phyloP scores from a whole-genome alignment of 2,113 vertebrate species.

The Pheucticus melanocephalus region DNA sequence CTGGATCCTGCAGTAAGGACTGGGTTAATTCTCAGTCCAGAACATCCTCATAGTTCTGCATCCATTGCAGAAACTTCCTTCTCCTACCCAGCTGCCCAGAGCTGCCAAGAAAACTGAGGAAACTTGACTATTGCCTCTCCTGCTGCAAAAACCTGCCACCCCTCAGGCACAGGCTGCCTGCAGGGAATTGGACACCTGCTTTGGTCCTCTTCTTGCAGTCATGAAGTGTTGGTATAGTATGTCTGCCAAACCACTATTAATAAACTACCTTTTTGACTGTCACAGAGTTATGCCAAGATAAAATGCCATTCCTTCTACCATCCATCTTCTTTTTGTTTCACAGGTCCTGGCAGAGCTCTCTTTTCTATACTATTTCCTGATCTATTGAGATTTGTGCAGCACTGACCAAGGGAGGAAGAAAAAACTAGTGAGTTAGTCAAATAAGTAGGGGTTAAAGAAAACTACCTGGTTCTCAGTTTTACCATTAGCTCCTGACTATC shows the following conservation, averaged over 20 bases:
- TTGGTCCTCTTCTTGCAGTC: background rate
- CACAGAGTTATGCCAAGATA: background rate
- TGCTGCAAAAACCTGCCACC: background rate
- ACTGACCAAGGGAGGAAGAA: background rate
- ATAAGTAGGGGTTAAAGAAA: background rate
- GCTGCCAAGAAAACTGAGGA: background rate
- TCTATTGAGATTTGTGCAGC: background rate
- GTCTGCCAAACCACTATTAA: conserved; percentile 59
- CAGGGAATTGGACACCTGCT: conserved; percentile 16
- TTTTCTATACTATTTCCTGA: background rate
- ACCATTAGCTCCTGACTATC: background rate
- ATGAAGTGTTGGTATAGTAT: background rate
- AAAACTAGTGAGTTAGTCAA: background rate
- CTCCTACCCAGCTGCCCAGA: background rate
- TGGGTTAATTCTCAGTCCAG: background rate
- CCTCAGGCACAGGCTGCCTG: background rate
- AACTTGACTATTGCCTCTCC: background rate
- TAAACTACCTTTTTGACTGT: conserved; percentile 27
- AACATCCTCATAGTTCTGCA: background rate
- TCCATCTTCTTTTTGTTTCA: background rate
- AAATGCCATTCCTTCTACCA: background rate
- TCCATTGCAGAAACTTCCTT: background rate
- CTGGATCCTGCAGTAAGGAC: background rate
- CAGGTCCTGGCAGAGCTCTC: background rate
- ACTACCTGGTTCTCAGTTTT: background rate